phyloP scores from a whole-genome alignment of 2,113 vertebrate genomes.

The Gallinago paraguaiae region DNA sequence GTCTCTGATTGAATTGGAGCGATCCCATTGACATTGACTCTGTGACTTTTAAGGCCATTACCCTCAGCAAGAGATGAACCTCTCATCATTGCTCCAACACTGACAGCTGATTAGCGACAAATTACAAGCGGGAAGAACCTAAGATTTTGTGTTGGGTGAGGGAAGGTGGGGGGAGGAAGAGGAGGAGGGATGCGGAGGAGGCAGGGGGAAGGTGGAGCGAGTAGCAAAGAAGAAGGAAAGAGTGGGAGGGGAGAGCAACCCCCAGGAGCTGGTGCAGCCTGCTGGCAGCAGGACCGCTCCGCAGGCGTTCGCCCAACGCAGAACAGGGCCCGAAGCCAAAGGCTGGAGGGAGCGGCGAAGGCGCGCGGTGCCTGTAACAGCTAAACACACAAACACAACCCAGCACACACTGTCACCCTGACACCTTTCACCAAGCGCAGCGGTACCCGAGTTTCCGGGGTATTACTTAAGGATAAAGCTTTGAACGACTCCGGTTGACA shows the following conservation, averaged over 20 bases:
- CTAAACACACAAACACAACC: neutral
- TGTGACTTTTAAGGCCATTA: constrained; percentile 99
- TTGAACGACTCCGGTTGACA: neutral
- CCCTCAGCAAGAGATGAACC: constrained; percentile 91
- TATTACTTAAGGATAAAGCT: neutral
- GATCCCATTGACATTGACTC: constrained; percentile 99
- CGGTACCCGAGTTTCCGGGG: neutral
- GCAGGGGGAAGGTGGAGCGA: neutral
- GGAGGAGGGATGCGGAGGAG: neutral
- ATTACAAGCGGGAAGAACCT: constrained; percentile 88
- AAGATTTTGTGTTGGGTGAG: constrained; percentile 74
- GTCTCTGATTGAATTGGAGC: constrained; percentile 95
- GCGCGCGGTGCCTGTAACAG: too few relatives aligned
- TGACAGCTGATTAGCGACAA: constrained; percentile 99
- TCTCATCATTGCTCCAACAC: constrained; percentile 87
- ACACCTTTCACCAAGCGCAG: neutral
- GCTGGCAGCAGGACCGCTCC: neutral
- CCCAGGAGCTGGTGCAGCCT: neutral
- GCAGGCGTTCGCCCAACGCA: neutral
- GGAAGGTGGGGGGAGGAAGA: neutral
- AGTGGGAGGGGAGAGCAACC: neutral
- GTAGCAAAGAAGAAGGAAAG: neutral
- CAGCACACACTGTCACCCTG: fast-evolving
- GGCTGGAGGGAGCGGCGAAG: neutral
- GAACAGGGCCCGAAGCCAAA: neutral